Evolutionary conservation across 2,113 vertebrate species (phyloP), one percentile per base, ranked within the genome.

Genomic region (Clinocottus analis): DNA sequence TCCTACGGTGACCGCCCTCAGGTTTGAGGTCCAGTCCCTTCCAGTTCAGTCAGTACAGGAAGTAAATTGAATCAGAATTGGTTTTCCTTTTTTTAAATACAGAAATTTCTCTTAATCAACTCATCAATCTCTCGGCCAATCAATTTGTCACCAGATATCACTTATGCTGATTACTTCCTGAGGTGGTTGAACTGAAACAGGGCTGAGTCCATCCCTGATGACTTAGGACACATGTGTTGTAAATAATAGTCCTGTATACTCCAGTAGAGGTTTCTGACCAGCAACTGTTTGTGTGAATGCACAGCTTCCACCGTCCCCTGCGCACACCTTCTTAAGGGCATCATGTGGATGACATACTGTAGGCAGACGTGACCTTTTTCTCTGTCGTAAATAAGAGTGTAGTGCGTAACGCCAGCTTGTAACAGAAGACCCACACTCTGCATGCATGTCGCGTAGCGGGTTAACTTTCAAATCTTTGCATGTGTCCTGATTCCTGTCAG

Each of bases 181-280:
- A 70, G 37, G 69, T 70, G 75, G 39, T 41, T 91, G 79, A 85
- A 84, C 76, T 89, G 82, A 77, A 77, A 63, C 7, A 7, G 79
- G 87, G 25, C 72, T 76, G 77, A 72, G 80, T 69, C 75, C 88
- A 64, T 82, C 55, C 81, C 87, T 85, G 84, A 85, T 53, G 39
- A 81, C 63, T 76, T 63, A 73, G 70, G 78, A 79, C 82, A 85
- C 83, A 87, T 70, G 89, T 63, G 58, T 79, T 93, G 89, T 92
- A 93, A 88, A 92, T 93, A 91, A 63, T 87, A 85, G 73, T 79
- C 85, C 75, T 77, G 84, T 93, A 87, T 88, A 88, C 76, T 90
- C 88, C 79, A 80, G 80, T 91, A 89, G 87, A 85, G 84, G 78
- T 90, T 89, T 87, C 85, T 87, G 86, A 92, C 89, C 90, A 90